These are phyloP conservation scores for Nyctibius grandis DNA, from an alignment of 2,797 vertebrate species.

Conservation along the genomic window DNA sequence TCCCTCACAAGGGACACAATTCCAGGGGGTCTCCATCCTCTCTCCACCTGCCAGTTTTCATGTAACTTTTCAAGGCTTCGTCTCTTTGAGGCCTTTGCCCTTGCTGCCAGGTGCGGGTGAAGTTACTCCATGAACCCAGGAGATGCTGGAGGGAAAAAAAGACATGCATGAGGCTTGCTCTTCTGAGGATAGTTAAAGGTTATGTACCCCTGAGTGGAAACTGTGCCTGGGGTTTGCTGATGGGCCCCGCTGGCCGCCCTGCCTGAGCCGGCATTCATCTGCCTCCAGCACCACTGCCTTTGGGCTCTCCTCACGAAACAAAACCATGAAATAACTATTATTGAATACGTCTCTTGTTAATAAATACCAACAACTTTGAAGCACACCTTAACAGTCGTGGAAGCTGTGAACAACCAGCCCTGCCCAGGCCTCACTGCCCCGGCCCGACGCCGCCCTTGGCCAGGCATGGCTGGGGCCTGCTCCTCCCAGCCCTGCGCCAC, in stretches of 20 bases:
- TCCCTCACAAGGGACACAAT: accelerated
- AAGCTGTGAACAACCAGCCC: background rate
- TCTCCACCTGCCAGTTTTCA: background rate
- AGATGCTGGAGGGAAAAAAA: background rate
- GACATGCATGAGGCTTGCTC: background rate
- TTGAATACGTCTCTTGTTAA: accelerated
- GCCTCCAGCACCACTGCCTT: background rate
- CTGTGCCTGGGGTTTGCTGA: accelerated
- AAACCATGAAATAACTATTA: background rate
- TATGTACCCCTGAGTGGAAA: accelerated
- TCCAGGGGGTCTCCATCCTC: background rate
- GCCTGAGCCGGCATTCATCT: background rate
- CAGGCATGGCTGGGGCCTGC: too few relatives aligned
- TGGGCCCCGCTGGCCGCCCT: background rate
- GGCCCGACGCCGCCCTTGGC: accelerated
- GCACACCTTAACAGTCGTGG: accelerated
- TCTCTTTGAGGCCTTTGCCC: background rate
- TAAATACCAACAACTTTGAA: accelerated
- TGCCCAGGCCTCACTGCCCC: accelerated
- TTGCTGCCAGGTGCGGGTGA: background rate
- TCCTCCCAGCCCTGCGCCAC: accelerated
- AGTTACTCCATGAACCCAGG: background rate
- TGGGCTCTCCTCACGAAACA: background rate
- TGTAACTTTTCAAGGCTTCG: background rate
- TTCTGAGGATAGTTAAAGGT: background rate